Evolutionary conservation across 2,797 vertebrate species (phyloP).

Genomic region (Kryptopterus vitreolus): DNA sequence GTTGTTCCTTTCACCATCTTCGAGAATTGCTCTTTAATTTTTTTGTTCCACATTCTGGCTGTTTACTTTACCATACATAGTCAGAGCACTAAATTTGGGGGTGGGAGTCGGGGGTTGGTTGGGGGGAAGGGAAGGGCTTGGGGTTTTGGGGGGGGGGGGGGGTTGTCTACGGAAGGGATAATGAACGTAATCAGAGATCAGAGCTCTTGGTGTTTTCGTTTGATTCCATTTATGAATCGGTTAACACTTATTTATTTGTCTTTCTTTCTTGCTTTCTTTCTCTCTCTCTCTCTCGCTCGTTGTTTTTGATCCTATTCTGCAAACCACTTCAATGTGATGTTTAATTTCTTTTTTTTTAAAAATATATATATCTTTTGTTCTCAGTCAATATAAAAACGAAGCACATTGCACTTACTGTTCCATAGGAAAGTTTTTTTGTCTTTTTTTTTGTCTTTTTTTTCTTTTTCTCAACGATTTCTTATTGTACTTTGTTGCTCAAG

Average conservation of each 20-base stretch:
- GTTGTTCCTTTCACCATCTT: conserved; percentile 79
- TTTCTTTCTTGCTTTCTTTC: not conserved
- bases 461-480: conserved; percentile 74
- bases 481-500: conserved; percentile 78
- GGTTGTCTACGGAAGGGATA: conserved; percentile 75
- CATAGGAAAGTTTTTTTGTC: conserved; percentile 84
- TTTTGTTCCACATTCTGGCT: conserved; percentile 69
- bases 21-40: conserved; percentile 71
- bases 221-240: conserved; percentile 67
- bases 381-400: conserved; percentile 88
- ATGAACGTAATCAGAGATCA: conserved; percentile 74
- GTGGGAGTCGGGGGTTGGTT: no score
- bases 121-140: no score
- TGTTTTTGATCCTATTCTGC: conserved; percentile 75
- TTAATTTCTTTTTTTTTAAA: conserved; percentile 84
- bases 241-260: conserved; percentile 56
- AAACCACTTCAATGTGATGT: conserved; percentile 83
- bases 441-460: conserved; percentile 84
- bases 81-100: conserved; percentile 75
- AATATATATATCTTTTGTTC: conserved; percentile 88
- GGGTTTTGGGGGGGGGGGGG: no score
- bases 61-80: conserved; percentile 72
- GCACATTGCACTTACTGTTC: conserved; percentile 88
- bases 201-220: conserved; percentile 73
- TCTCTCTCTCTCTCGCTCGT: conserved; percentile 42